Evolutionary conservation across 2,113 vertebrate genomes (phyloP).

Genomic region (Grallaria varia): DNA sequence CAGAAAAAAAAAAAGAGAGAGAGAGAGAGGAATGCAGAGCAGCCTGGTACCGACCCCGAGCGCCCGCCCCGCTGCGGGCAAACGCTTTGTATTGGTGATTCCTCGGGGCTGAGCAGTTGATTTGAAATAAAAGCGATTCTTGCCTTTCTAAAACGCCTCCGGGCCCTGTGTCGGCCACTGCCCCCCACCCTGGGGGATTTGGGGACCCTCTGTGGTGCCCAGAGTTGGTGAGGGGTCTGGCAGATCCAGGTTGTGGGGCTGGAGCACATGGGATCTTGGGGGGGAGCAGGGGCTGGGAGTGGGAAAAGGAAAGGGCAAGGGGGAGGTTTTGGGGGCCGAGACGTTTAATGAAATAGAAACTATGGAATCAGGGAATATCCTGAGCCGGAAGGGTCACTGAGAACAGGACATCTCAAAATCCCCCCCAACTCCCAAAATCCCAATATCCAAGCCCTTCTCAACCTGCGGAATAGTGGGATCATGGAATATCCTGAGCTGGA

Average conservation of each 20-base stretch:
- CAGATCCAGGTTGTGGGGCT: too few relatives aligned
- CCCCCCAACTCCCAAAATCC: neutral
- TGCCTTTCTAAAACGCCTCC: slow-evolving; percentile 47
- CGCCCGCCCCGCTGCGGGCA: neutral
- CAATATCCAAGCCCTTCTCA: neutral
- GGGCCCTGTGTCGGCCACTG: accelerated
- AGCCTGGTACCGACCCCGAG: neutral
- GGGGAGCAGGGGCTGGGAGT: neutral
- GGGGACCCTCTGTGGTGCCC: neutral
- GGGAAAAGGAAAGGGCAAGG: neutral
- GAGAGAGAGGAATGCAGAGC: neutral
- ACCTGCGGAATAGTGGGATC: neutral
- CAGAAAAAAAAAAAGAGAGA: neutral
- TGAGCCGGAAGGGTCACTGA: neutral
- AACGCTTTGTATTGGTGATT: slow-evolving; percentile 47
- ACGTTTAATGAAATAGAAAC: neutral
- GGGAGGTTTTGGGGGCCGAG: neutral
- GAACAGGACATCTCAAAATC: too few relatives aligned
- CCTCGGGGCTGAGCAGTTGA: slow-evolving; percentile 43
- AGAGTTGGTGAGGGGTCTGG: too few relatives aligned
- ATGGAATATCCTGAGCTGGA: neutral
- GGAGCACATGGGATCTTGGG: neutral
- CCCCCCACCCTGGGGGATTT: neutral
- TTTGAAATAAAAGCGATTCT: slow-evolving; percentile 66
- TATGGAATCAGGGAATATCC: accelerated